Conservation (phyloP, 1,140 invertebrate genomes). For the Anastatus disparis region DNA sequence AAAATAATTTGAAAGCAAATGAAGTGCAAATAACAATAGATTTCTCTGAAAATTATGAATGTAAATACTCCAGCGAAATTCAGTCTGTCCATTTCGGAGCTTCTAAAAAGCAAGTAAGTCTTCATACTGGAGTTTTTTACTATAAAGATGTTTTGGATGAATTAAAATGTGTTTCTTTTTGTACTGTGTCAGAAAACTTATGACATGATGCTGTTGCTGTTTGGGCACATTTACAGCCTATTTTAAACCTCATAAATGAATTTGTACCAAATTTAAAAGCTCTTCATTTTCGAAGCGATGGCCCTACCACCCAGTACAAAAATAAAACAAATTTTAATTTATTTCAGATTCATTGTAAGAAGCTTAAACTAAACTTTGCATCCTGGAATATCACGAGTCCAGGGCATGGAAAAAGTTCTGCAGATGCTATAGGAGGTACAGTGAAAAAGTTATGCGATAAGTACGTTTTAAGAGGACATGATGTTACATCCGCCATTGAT, state of each 20-base stretch:
- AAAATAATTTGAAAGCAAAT: too few relatives aligned
- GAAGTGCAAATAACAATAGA: too few relatives aligned
- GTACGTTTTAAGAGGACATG: too few relatives aligned
- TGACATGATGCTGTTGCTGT: constrained; percentile 42
- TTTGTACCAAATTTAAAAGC: constrained; percentile 14
- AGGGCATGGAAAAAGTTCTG: too few relatives aligned
- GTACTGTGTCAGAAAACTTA: too few relatives aligned
- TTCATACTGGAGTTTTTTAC: too few relatives aligned
- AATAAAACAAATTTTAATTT: constrained; percentile 34
- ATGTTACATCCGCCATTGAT: too few relatives aligned
- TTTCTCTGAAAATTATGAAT: constrained; percentile 55
- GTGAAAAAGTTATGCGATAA: too few relatives aligned
- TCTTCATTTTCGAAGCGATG: constrained; percentile 36
- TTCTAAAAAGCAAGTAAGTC: constrained; percentile 46
- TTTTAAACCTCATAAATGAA: constrained; percentile 39
- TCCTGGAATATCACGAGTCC: constrained; percentile 38
- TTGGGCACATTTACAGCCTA: constrained; percentile 46
- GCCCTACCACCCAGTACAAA: constrained; percentile 38
- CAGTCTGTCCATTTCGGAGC: constrained; percentile 52
- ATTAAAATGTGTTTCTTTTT: constrained; percentile 37
- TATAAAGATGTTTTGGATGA: neutral
- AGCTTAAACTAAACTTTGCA: constrained; percentile 26
- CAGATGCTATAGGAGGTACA: too few relatives aligned
- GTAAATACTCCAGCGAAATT: constrained; percentile 54
- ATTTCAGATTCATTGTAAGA: constrained; percentile 20